Evolutionary conservation across 2,888 invertebrate species (phyloP).

Genomic region (Drosophila setosimentum): DNA sequence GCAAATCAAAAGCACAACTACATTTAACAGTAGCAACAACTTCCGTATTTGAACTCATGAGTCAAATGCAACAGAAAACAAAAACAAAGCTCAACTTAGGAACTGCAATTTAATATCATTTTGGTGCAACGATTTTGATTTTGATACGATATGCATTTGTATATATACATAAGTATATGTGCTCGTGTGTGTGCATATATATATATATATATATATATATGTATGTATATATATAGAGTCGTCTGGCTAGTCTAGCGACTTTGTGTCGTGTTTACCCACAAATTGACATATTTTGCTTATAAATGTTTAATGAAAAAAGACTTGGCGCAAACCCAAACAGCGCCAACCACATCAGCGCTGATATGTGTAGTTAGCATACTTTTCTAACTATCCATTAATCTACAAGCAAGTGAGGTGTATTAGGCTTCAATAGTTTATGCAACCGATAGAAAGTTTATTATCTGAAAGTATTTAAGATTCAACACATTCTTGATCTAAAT

Average conservation of each 20-base stretch:
- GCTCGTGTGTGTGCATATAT: background rate
- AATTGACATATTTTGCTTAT: slow-evolving; percentile 82
- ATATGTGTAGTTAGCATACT: slow-evolving; percentile 43
- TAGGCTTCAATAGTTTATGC: too few relatives aligned
- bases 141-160: slow-evolving; percentile 14
- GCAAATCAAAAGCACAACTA: slow-evolving; percentile 16
- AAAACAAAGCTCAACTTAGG: slow-evolving; percentile 15
- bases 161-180: background rate
- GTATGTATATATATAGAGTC: slow-evolving; percentile 11
- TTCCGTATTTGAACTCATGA: slow-evolving; percentile 59
- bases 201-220: background rate
- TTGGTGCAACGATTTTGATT: slow-evolving; percentile 33
- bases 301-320: slow-evolving; percentile 68
- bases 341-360: slow-evolving; percentile 13
- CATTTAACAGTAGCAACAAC: slow-evolving; percentile 49
- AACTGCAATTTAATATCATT: slow-evolving; percentile 54
- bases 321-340: slow-evolving; percentile 46
- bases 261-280: slow-evolving; percentile 66
- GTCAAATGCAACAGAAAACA: slow-evolving; percentile 54
- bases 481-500: background rate
- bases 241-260: slow-evolving; percentile 28
- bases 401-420: slow-evolving; percentile 9
- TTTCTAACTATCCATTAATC: slow-evolving; percentile 11
- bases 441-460: background rate
- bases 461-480: background rate